Percentiles rank a stretch among this genome's conserved stretches.
phyloP scores from a whole-genome alignment of 2,113 vertebrate species.

The Climacteris rufus region DNA sequence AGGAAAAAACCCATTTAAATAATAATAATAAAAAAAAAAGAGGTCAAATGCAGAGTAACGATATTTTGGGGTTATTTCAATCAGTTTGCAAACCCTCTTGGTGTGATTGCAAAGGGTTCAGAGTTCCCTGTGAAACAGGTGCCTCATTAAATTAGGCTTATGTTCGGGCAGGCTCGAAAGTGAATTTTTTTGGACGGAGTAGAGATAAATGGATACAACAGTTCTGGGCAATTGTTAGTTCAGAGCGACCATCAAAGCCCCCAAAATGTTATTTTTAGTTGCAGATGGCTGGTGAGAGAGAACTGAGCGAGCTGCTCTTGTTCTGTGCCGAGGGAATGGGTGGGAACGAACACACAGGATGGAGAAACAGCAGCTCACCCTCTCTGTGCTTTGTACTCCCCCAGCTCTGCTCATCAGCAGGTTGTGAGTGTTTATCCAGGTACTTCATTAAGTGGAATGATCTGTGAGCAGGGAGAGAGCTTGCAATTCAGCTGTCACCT shows the following conservation, averaged over 20 bases:
- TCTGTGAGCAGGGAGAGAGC: not conserved
- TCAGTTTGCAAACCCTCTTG: not conserved
- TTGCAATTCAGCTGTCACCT: not conserved
- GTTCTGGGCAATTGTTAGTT: slow-evolving; percentile 29
- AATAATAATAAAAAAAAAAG: not conserved
- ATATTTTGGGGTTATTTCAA: not conserved
- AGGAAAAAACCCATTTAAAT: not conserved
- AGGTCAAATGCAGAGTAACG: not conserved
- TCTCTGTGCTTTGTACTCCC: not conserved
- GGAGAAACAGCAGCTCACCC: slow-evolving; percentile 42
- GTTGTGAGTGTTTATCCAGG: not conserved
- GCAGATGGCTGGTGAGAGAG: slow-evolving; percentile 61
- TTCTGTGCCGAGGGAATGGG: not conserved
- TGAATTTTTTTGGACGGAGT: not conserved
- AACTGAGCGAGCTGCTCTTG: slow-evolving; percentile 7
- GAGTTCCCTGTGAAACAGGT: slow-evolving; percentile 1
- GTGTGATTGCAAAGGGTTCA: not conserved
- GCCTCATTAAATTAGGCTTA: slow-evolving; percentile 45
- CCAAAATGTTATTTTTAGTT: slow-evolving; percentile 49
- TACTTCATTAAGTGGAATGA: not conserved
- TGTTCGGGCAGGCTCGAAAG: not conserved
- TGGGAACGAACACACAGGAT: slow-evolving; percentile 42
- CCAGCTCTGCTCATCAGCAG: not conserved
- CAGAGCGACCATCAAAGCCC: slow-evolving; percentile 58
- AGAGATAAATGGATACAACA: slow-evolving; percentile 29